These are phyloP conservation scores for Callipepla californica DNA, from an alignment of 2,113 vertebrate species.

Conservation along the genomic window DNA sequence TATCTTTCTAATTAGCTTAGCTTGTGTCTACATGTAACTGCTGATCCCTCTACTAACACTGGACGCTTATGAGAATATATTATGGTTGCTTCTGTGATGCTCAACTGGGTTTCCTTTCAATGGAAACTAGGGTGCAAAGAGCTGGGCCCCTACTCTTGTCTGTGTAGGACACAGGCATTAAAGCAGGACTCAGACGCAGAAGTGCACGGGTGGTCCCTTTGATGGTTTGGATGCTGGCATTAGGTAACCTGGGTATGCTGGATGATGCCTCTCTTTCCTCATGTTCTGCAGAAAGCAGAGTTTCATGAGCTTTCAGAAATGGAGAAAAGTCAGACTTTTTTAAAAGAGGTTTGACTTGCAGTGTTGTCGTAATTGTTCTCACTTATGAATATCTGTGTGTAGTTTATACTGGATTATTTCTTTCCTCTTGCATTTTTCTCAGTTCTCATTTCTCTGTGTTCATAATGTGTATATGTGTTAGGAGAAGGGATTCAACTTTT, in stretches of 20 bases:
- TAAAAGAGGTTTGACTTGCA: not conserved
- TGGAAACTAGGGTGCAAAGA: not conserved
- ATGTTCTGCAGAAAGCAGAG: not conserved
- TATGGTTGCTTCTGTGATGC: not conserved
- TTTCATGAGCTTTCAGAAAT: not conserved
- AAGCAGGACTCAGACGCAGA: not conserved
- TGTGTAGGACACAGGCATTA: accelerated
- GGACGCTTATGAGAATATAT: not conserved
- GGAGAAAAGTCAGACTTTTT: not conserved
- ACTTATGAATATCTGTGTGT: not conserved
- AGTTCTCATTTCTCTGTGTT: not conserved
- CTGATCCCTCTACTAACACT: not conserved
- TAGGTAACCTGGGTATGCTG: not conserved
- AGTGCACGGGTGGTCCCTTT: not conserved
- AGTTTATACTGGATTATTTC: not conserved
- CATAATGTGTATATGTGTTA: not conserved
- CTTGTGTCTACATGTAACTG: not conserved
- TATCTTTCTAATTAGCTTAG: not conserved
- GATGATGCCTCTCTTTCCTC: not conserved
- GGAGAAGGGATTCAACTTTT: not conserved
- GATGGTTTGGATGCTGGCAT: not conserved
- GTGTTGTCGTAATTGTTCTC: not conserved
- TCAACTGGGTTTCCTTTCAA: not conserved
- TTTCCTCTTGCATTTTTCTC: conserved; percentile 1
- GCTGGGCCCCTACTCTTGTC: not conserved